Percentiles rank a stretch among this genome's conserved stretches.
Evolutionary conservation across 1,140 invertebrate species (phyloP).

Genomic region (Sitodiplosis mosellana): DNA sequence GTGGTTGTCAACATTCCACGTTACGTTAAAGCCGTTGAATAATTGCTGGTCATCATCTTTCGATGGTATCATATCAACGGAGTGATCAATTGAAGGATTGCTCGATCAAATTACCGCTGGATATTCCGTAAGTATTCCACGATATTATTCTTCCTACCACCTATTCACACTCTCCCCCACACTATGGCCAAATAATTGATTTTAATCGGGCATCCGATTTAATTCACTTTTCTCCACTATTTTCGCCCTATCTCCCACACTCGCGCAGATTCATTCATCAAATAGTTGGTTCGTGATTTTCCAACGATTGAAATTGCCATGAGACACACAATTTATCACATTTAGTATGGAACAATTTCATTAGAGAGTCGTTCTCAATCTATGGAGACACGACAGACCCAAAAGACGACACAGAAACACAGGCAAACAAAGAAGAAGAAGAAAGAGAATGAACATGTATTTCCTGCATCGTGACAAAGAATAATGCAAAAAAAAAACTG

Average conservation of each 20-base stretch:
- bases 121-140: slow-evolving; percentile 21
- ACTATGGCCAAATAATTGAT: background rate
- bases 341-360: too few relatives aligned
- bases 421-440: too few relatives aligned
- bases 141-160: background rate
- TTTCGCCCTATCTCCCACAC: background rate
- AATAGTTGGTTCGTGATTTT: background rate
- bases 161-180: background rate
- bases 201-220: background rate
- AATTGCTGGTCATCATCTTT: background rate
- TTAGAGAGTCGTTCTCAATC: too few relatives aligned
- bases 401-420: too few relatives aligned
- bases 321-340: too few relatives aligned
- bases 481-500: too few relatives aligned
- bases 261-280: background rate
- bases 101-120: slow-evolving; percentile 24
- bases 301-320: background rate
- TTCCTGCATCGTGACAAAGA: too few relatives aligned
- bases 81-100: slow-evolving; percentile 16
- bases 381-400: too few relatives aligned
- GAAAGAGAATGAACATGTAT: too few relatives aligned
- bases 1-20: too few relatives aligned
- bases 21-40: too few relatives aligned
- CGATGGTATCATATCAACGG: background rate
- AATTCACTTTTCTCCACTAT: background rate